Evolutionary conservation across 2,888 invertebrate genomes (phyloP), one percentile per base, ranked within the genome.

Genomic region (Bembecia ichneumoniformis): DNA sequence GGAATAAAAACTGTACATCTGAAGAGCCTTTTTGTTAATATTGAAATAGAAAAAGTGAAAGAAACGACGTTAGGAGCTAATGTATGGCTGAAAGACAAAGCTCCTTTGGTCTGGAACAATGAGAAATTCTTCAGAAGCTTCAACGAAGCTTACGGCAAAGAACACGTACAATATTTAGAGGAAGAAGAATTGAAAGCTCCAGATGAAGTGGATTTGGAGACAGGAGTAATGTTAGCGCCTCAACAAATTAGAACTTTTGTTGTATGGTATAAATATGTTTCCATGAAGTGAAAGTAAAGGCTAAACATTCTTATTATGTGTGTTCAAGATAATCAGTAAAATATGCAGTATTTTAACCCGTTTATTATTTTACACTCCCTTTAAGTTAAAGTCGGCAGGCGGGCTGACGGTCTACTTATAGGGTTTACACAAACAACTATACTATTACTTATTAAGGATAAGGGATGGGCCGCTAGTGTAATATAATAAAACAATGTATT

Each of bases 201-300:
- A 1, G 59, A 62, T 1, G 57, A 60, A 0, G 55, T 69, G 0
- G 59, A 66, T 35, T 57, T 82, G 3, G 63, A 69, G 3, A 43
- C 59, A 11, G 71, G 66, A 0, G 72, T 94, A 0, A 75, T 77
- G 1, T 66, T 95, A 13, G 74, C 74, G 1, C 92, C 95, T 0
- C 94, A 94, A 89, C 89, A 94, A 68, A 94, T 95, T 51, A 82
- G 91, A 44, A 93, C 93, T 0, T 93, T 93, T 63, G 74, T 93
- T 2, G 62, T 90, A 1, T 62, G 64, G 34, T 63, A 49, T 51
- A 40, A 52, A 3, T 62, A 59, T 49, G 40, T 52, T 35, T 35
- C 40, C 10, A 35, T 34, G 14, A 35, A 47, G 13, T 35, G 7
- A 35, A 11, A 35, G 35, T 35, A 35, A 35, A 35, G 35, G 35